Base-by-base conservation (phyloP, 2,888 invertebrate genomes). In the Oscheius sp. region DNA sequence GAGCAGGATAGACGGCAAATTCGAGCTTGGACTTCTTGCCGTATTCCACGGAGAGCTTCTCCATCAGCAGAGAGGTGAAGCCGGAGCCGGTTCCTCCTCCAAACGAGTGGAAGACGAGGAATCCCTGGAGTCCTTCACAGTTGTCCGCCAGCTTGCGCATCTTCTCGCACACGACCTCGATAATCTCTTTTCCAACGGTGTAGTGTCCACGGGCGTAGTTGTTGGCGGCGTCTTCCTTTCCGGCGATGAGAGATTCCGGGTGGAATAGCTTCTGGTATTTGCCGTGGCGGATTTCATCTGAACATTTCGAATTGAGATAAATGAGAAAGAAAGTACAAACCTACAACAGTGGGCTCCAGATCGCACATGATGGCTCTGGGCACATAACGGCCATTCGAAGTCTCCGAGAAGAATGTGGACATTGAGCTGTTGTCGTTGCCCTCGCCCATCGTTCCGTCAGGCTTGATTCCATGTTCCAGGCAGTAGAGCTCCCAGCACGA, bases 151-250 rank as follows among this genome's bases (percentile, higher is more conserved):
- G 76, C 62, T 84, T 77, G 62, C 88, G 84, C 60, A 88, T 78
- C 66, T 86, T 80, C 76, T 88, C 87, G 59, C 88, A 76, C 29
- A 84, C 85, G 91, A 94, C 94, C 90, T 94, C 94, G 78, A 88
- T 86, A 75, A 88, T 82, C 74, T 70, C 70, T 37, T 70, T 70
- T 51, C 70, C 96, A 89, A 96, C 94, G 84, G 96, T 96, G 93
- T 97, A 97, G 91, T 97, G 96, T 78, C 96, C 96, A 88, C 96
- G 93, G 77, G 96, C 96, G 85, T 96, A 97, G 92, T 97, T 96
- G 92, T 97, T 96, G 86, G 96, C 96, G 63, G 96, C 96, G 65
- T 96, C 96, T 91, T 96, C 96, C 91, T 96, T 96, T 86, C 96
- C 95, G 87, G 95, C 95, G 91, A 96, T 80, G 91, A 96, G 48